Evolutionary conservation across 1,140 invertebrate species (phyloP).

Genomic region (Drosophila repleta): DNA sequence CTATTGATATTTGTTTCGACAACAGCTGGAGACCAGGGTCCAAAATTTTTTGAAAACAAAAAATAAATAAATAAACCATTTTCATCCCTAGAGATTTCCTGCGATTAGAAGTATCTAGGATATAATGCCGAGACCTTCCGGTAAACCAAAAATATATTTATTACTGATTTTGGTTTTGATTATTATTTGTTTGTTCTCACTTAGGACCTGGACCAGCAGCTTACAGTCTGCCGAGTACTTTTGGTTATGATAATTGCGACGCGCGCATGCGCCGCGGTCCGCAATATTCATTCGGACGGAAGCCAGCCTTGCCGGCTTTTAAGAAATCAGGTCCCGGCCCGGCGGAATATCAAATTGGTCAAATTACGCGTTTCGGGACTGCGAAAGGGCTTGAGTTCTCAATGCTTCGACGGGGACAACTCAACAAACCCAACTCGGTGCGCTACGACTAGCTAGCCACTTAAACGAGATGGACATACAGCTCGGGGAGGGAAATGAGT

Average conservation of each 20-base stretch:
- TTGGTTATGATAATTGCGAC: conserved; percentile 31
- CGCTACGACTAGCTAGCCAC: conserved; percentile 13
- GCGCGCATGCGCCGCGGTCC: conserved; percentile 24
- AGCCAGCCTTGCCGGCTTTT: conserved; percentile 6
- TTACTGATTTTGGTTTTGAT: neutral
- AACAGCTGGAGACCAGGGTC: neutral
- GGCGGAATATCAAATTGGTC: conserved; percentile 37
- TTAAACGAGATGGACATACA: neutral
- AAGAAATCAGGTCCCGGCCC: conserved; percentile 35
- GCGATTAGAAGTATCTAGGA: neutral
- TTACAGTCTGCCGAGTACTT: conserved; percentile 33
- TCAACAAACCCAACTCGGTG: conserved; percentile 24
- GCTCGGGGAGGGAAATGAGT: neutral
- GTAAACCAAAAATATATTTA: neutral
- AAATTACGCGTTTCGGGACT: conserved; percentile 35
- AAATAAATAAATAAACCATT: neutral
- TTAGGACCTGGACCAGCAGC: conserved; percentile 42
- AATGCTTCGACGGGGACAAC: conserved; percentile 22
- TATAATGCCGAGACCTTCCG: conserved; percentile 26
- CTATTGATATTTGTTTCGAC: conserved; percentile 5
- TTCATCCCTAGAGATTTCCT: neutral
- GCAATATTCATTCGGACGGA: conserved; percentile 38
- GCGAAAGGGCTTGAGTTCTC: conserved; percentile 27
- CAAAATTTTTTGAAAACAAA: conserved; percentile 17
- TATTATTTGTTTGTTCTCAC: neutral